Percentiles rank a stretch among this genome's conserved stretches.
These are phyloP conservation scores for Sylvicola cinctus DNA, from an alignment of 2,888 invertebrate genomes.

Conservation along the genomic window DNA sequence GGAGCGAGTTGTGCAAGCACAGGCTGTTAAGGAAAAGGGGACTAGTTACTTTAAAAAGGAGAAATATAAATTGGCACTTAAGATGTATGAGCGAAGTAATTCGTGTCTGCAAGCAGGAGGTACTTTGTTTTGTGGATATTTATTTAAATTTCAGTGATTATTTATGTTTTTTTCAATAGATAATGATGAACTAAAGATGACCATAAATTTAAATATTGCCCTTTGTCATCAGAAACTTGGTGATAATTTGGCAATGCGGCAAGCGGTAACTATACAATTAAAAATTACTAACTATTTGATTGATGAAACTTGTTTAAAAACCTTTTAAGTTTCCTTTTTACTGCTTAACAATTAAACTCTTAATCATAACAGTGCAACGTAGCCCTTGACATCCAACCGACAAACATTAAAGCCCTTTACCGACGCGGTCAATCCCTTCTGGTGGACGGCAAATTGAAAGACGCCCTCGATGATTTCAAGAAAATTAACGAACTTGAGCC, in stretches of 20 bases:
- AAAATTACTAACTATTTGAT: not conserved
- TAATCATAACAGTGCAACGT: conserved; percentile 45
- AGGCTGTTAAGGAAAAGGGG: conserved; percentile 74
- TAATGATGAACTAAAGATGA: conserved; percentile 34
- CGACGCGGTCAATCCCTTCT: conserved; percentile 66
- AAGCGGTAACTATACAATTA: conserved; percentile 28
- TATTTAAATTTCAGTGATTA: not conserved
- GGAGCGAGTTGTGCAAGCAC: conserved; percentile 65
- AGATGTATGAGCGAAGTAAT: conserved; percentile 64
- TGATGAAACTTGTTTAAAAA: not conserved
- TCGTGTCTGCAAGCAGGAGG: conserved; percentile 13
- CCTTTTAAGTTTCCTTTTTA: too few relatives aligned
- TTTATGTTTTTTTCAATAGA: conserved; percentile 13
- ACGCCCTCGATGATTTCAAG: conserved; percentile 59
- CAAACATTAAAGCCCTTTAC: conserved; percentile 78
- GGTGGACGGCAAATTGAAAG: conserved; percentile 51
- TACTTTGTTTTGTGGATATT: conserved; percentile 7
- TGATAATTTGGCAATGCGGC: conserved; percentile 43
- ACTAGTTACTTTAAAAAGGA: conserved; percentile 69
- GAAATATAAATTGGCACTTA: conserved; percentile 58
- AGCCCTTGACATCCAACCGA: conserved; percentile 50
- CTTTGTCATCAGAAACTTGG: conserved; percentile 55
- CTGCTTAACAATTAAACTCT: too few relatives aligned
- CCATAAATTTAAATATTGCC: conserved; percentile 61
- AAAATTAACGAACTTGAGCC: conserved; percentile 58